Evolutionary conservation across 2,888 invertebrate genomes (phyloP).

Genomic region (Mythimna impura): DNA sequence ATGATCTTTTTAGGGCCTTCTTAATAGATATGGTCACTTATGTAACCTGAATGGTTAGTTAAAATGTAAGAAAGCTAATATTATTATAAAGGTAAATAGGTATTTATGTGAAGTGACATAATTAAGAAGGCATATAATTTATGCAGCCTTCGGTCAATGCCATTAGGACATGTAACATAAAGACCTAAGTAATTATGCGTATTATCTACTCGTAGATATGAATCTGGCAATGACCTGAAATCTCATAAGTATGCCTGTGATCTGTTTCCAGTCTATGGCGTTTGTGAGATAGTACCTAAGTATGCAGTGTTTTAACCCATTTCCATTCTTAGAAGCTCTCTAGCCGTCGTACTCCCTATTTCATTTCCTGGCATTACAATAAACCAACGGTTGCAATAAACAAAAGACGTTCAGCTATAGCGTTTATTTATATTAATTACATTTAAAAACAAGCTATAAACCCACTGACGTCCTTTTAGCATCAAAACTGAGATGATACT

Average conservation of each 20-base stretch:
- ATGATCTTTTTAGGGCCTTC: no score
- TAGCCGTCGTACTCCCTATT: no score
- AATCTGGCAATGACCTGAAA: conserved; percentile 18
- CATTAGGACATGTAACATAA: conserved; percentile 5
- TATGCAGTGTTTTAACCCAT: no score
- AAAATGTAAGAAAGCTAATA: no score
- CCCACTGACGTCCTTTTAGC: conserved; percentile 6
- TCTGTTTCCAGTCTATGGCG: no score
- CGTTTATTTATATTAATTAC: conserved; percentile 40
- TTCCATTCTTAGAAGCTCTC: no score
- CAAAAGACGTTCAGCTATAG: conserved; percentile 3
- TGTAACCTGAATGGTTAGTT: no score
- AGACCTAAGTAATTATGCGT: neutral
- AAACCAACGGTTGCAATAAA: neutral
- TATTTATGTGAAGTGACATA: no score
- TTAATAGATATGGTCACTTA: no score
- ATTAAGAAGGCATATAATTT: conserved; percentile 2
- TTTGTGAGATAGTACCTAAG: no score
- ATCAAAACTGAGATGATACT: conserved; percentile 3
- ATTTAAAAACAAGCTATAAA: conserved; percentile 17
- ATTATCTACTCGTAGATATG: neutral
- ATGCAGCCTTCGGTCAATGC: conserved; percentile 34
- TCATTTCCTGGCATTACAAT: neutral
- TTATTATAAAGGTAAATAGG: no score
- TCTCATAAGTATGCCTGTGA: neutral